phyloP scores from a whole-genome alignment of 2,888 invertebrate genomes.

The Tetanocera ferruginea region DNA sequence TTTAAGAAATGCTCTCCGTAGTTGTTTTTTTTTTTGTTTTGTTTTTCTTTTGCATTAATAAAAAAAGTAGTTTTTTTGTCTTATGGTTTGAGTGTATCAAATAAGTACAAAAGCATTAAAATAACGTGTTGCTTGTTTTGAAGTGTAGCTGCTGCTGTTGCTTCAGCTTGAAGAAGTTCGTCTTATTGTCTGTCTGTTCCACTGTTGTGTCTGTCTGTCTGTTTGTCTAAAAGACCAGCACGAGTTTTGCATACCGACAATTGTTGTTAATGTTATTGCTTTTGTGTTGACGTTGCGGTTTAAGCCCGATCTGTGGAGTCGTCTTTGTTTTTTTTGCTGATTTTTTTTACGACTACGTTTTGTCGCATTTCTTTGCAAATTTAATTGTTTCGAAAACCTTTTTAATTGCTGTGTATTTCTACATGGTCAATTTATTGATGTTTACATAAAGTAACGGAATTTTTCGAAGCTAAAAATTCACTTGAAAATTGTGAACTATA shows the following conservation, averaged over 20 bases:
- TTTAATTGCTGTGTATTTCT: slow-evolving; percentile 61
- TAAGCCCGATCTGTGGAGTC: background rate
- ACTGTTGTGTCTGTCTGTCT: slow-evolving; percentile 33
- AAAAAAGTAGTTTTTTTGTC: slow-evolving; percentile 12
- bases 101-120: slow-evolving; percentile 51
- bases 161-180: background rate
- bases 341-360: background rate
- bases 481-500: no score
- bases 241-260: slow-evolving; percentile 63
- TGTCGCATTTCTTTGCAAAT: slow-evolving; percentile 44
- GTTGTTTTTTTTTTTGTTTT: slow-evolving; percentile 37
- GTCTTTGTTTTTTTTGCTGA: background rate
- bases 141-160: slow-evolving; percentile 25
- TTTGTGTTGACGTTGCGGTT: background rate
- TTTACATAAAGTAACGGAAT: no score
- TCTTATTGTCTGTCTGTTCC: background rate
- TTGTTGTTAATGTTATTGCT: slow-evolving; percentile 19
- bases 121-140: slow-evolving; percentile 57
- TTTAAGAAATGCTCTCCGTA: slow-evolving; percentile 56
- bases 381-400: slow-evolving; percentile 49
- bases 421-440: slow-evolving; percentile 27
- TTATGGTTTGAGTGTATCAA: slow-evolving; percentile 50
- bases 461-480: no score
- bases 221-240: slow-evolving; percentile 51
- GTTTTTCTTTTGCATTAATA: slow-evolving; percentile 19